phyloP scores from a whole-genome alignment of 2,888 invertebrate species.

The Drosophila vallismaia region DNA sequence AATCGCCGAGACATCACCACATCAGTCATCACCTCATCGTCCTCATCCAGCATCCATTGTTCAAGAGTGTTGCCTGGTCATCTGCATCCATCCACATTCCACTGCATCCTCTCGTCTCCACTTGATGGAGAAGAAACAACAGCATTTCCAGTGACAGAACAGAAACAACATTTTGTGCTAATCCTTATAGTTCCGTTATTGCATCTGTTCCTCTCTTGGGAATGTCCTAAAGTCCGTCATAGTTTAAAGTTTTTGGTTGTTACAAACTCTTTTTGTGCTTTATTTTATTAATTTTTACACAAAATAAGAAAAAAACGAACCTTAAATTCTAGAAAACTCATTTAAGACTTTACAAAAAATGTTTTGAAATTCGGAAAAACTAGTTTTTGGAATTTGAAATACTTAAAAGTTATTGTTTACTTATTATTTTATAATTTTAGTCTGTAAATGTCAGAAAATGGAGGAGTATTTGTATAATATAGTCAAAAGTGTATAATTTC shows the following conservation, averaged over 20 bases:
- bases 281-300: background rate
- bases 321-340: too few species aligned
- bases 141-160: slow-evolving; percentile 17
- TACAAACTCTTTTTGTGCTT: background rate
- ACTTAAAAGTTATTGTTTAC: too few species aligned
- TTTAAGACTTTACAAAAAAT: too few species aligned
- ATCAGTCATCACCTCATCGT: background rate
- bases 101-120: slow-evolving; percentile 13
- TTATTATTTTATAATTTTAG: too few species aligned
- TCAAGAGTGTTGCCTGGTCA: slow-evolving; percentile 12
- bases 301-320: too few species aligned
- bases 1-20: slow-evolving; percentile 27
- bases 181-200: slow-evolving; percentile 19
- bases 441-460: too few species aligned
- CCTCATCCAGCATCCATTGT: slow-evolving; percentile 10
- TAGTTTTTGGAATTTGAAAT: too few species aligned
- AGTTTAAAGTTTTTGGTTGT: background rate
- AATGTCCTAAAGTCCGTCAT: slow-evolving; percentile 7
- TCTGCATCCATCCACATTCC: slow-evolving; percentile 1
- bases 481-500: too few species aligned
- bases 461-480: too few species aligned
- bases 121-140: slow-evolving; percentile 3
- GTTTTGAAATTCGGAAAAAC: too few species aligned
- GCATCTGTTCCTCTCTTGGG: slow-evolving; percentile 6
- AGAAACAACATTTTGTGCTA: slow-evolving; percentile 15